phyloP scores from a whole-genome alignment of 2,113 vertebrate species.

The Amblyopsis rosae region DNA sequence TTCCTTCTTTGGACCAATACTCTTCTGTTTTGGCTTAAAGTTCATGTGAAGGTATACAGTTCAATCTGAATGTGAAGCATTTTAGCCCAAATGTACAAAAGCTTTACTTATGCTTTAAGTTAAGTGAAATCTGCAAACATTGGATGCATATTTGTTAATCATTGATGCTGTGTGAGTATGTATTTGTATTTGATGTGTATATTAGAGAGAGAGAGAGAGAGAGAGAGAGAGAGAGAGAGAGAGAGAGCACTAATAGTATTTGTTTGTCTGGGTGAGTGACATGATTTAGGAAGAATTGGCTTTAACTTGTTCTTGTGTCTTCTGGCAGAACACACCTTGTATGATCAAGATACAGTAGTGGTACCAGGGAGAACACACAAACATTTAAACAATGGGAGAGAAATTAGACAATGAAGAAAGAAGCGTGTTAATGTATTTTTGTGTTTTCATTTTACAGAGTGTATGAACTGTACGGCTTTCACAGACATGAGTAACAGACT shows the following conservation, averaged over 20 bases:
- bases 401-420: background rate
- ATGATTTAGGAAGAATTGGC: conserved; percentile 57
- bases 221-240: background rate
- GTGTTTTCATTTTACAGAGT: conserved; percentile 76
- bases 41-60: conserved; percentile 13
- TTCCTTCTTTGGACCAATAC: conserved; percentile 24
- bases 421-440: background rate
- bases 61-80: too few relatives aligned
- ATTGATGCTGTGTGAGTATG: too few relatives aligned
- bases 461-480: conserved; percentile 90
- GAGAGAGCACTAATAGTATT: conserved; percentile 41
- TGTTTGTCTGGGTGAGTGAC: conserved; percentile 46
- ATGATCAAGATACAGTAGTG: conserved; percentile 12
- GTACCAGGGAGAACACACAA: conserved; percentile 26
- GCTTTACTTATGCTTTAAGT: too few relatives aligned
- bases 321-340: conserved; percentile 39
- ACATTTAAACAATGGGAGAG: conserved; percentile 9
- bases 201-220: too few relatives aligned
- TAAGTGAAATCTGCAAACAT: too few relatives aligned
- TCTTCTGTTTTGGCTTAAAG: conserved; percentile 30
- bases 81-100: too few relatives aligned
- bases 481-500: conserved; percentile 85
- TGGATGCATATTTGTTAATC: too few relatives aligned
- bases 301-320: conserved; percentile 50
- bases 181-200: too few relatives aligned